Evolutionary conservation across 2,888 invertebrate genomes (phyloP).

Genomic region (Megamerina dolium): DNA sequence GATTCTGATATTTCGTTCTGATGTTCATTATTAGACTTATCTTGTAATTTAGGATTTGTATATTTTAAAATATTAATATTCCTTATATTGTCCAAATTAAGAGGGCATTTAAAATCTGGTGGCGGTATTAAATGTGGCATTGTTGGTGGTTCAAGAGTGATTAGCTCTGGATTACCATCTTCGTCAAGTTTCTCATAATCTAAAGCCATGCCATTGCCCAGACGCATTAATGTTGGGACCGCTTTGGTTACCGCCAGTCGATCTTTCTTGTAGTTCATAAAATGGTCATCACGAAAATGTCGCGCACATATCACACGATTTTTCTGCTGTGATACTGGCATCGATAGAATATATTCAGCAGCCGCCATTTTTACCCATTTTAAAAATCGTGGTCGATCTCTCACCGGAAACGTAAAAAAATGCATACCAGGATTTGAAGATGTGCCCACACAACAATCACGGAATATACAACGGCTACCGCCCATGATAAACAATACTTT

Average conservation of each 20-base stretch:
- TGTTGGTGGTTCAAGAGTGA: slow-evolving; percentile 22
- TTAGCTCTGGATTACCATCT: slow-evolving; percentile 23
- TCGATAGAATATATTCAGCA: slow-evolving; percentile 27
- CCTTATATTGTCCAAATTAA: too few species aligned
- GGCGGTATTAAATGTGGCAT: slow-evolving; percentile 36
- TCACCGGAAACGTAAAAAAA: slow-evolving; percentile 54
- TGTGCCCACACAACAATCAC: slow-evolving; percentile 50
- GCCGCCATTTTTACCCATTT: slow-evolving; percentile 33
- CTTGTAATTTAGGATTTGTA: too few species aligned
- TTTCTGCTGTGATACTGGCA: slow-evolving; percentile 45
- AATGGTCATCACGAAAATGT: slow-evolving; percentile 52
- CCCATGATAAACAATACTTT: too few species aligned
- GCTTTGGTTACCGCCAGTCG: slow-evolving; percentile 48
- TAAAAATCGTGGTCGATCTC: slow-evolving; percentile 24
- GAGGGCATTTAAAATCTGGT: slow-evolving; percentile 24
- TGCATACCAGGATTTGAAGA: slow-evolving; percentile 45
- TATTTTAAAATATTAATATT: too few species aligned
- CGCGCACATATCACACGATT: slow-evolving; percentile 53
- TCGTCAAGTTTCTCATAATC: slow-evolving; percentile 33
- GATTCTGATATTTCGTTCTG: too few species aligned
- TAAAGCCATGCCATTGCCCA: slow-evolving; percentile 31
- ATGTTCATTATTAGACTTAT: too few species aligned
- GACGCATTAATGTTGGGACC: slow-evolving; percentile 48
- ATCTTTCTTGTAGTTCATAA: slow-evolving; percentile 51
- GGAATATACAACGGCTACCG: slow-evolving; percentile 53